Base-by-base conservation (phyloP, 2,113 vertebrate species). In the Nycticryphes semicollaris region DNA sequence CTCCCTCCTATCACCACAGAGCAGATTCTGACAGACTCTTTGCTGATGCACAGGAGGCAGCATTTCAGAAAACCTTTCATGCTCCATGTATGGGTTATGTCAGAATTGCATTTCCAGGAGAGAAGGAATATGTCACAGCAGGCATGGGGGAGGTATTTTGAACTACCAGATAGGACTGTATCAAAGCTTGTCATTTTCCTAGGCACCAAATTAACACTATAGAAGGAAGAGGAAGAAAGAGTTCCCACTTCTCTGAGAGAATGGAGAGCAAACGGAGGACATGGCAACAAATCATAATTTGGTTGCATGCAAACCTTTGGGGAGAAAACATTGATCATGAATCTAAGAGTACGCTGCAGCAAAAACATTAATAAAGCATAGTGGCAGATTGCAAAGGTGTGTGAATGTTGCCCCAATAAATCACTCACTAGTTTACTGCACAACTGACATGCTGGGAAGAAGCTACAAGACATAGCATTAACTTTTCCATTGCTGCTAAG, bases 41-140 rank as follows among this genome's bases (percentile, higher is more conserved):
- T 77, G 59, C 62, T 90, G 90, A 62, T 48, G 82, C 63, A 47
- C 69, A 75, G 87, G 70, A 82, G 70, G 77, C 62, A 90, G 81
- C 70, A 8, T 77, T 94, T 93, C 20, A 84, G 79, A 48, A 50
- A 54, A n/a, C 41, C 88, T 92, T 93, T 84, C 69, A 50, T 60
- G 41, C 54, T 53, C 56, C 31, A 30, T 6, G 28, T 56, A 72
- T 14, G 48, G 73, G 4, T 63, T 62, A 35, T 73, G 76, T 88
- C 83, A 90, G 72, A 77, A 92, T 28, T 6, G 3, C 47, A 20
- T 60, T 51, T 89, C 76, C 60, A 84, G 64, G 33, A 70, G 62
- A 69, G 81, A 62, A 64, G 60, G 80, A 51, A 45, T 33, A 45
- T 33, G 16, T 78, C 81, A 43, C 89, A 93, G 87, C 77, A 35